phyloP scores from a whole-genome alignment of 2,113 vertebrate species.

The Redunca redunca region DNA sequence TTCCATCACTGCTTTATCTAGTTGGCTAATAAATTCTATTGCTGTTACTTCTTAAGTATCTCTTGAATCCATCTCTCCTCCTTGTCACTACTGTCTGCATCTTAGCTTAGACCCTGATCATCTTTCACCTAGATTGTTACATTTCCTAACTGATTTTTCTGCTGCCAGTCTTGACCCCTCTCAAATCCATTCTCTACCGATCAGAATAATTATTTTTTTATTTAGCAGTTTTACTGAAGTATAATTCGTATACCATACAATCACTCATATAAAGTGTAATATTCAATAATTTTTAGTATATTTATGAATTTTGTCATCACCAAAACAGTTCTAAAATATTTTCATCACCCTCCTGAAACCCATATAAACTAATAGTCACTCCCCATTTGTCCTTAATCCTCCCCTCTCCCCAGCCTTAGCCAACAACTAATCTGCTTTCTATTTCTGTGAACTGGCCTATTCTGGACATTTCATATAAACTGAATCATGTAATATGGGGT shows the following conservation, averaged over 20 bases:
- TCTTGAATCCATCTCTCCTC: neutral
- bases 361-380: neutral
- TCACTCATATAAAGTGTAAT: neutral
- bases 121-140: neutral
- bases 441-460: neutral
- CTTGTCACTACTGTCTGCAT: neutral
- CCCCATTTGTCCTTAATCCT: neutral
- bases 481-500: neutral
- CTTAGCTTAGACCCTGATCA: neutral
- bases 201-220: neutral
- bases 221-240: neutral
- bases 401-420: neutral
- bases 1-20: neutral
- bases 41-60: neutral
- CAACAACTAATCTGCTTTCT: neutral
- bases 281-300: neutral
- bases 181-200: neutral
- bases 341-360: neutral
- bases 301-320: neutral
- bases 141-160: neutral
- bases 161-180: neutral
- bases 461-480: neutral
- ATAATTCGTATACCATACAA: neutral
- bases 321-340: neutral
- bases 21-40: neutral